Percentiles rank a stretch among this genome's conserved stretches.
Conservation (phyloP, 2,797 vertebrate genomes). For the Chloroceryle amazona region DNA sequence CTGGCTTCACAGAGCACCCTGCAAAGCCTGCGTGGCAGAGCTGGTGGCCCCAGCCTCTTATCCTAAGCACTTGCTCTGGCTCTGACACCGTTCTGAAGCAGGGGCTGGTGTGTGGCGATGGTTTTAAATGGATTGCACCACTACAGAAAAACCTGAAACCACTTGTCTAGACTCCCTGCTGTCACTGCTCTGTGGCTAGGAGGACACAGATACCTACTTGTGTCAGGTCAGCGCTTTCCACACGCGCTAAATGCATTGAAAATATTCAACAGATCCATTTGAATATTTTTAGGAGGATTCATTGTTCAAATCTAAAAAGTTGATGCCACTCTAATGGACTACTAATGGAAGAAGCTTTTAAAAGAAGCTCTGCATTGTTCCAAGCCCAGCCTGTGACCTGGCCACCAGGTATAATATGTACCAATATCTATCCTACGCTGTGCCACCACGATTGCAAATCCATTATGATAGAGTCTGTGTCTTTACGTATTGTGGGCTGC, state of each 20-base stretch:
- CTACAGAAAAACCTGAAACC: background rate
- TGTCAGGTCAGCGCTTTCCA: constrained; percentile 48
- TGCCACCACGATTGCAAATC: constrained; percentile 65
- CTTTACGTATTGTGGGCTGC: constrained; percentile 21
- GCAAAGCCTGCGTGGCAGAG: background rate
- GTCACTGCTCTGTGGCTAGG: background rate
- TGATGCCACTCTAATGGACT: constrained; percentile 65
- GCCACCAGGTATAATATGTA: constrained; percentile 50
- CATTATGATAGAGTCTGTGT: constrained; percentile 37
- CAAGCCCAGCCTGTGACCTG: constrained; percentile 41
- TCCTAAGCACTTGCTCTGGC: background rate
- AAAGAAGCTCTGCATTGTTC: constrained; percentile 31
- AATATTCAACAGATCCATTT: constrained; percentile 34
- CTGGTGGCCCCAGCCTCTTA: background rate
- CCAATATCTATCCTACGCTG: constrained; percentile 32
- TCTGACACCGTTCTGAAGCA: background rate
- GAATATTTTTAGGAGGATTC: constrained; percentile 62
- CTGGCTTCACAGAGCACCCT: background rate
- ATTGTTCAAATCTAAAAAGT: constrained; percentile 61
- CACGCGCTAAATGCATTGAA: constrained; percentile 6
- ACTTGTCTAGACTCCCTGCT: background rate
- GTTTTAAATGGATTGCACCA: background rate
- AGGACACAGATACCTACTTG: background rate
- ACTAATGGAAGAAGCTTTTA: constrained; percentile 62
- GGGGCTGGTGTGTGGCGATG: background rate